Conservation (phyloP, 2,797 vertebrate species). For the Molossus alvarezi region DNA sequence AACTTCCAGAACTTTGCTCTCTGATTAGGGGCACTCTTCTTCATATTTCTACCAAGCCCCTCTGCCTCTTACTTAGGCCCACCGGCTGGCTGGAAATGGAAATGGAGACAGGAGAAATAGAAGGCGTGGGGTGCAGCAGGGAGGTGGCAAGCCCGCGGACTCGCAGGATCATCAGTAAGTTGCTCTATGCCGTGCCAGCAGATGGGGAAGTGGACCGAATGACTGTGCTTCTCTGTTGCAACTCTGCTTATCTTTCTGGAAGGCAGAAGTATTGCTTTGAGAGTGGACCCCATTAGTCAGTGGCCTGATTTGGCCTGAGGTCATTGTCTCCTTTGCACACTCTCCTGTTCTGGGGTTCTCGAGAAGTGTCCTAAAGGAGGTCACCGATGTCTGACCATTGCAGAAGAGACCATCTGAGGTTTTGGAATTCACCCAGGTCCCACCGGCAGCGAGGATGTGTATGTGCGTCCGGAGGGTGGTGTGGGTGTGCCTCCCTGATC, state of each 20-base stretch:
- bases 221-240: neutral
- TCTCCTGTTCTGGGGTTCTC: neutral
- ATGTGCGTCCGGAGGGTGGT: neutral
- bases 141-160: neutral
- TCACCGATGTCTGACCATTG: neutral
- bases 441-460: neutral
- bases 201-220: neutral
- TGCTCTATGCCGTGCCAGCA: neutral
- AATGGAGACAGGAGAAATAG: neutral
- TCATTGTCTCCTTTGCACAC: slow-evolving; percentile 4
- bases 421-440: neutral
- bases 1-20: neutral
- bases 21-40: neutral
- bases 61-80: neutral
- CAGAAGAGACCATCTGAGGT: neutral
- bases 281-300: slow-evolving; percentile 53
- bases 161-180: neutral
- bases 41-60: neutral
- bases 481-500: neutral
- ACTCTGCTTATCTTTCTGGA: slow-evolving; percentile 7
- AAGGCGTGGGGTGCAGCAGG: neutral
- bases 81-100: neutral
- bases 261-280: slow-evolving; percentile 6
- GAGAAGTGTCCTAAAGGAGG: slow-evolving; percentile 31
- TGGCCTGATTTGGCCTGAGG: slow-evolving; percentile 5